Conservation (phyloP, 2,797 vertebrate species). For the Amniataba percoides region DNA sequence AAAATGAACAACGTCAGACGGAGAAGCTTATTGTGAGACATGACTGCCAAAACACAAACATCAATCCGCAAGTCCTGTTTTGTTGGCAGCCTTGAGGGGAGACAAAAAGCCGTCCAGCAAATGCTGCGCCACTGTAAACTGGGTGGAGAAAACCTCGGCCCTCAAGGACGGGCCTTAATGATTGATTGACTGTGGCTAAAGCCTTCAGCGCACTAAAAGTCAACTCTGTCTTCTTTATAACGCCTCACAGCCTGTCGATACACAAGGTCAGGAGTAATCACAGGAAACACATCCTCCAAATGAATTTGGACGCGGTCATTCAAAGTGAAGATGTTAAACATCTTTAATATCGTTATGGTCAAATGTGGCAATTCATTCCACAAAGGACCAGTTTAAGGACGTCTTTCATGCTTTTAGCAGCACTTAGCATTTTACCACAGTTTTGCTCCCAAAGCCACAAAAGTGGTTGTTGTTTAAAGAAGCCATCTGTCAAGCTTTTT, state of each 20-base stretch:
- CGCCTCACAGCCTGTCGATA: slow-evolving; percentile 55
- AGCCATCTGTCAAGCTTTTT: slow-evolving; percentile 53
- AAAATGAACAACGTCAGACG: slow-evolving; percentile 16
- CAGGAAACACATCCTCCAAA: slow-evolving; percentile 51
- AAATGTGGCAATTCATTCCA: slow-evolving; percentile 17
- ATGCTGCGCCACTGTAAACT: slow-evolving; percentile 44
- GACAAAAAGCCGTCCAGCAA: slow-evolving; percentile 39
- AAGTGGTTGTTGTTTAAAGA: slow-evolving; percentile 41
- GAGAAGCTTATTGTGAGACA: slow-evolving; percentile 38
- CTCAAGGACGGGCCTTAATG: slow-evolving; percentile 67
- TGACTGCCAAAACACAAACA: slow-evolving; percentile 10
- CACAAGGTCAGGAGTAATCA: slow-evolving; percentile 62
- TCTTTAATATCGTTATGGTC: slow-evolving; percentile 15
- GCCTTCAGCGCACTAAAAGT: slow-evolving; percentile 68
- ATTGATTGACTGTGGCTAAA: slow-evolving; percentile 75
- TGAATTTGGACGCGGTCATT: slow-evolving; percentile 39
- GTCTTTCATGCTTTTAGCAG: slow-evolving; percentile 27
- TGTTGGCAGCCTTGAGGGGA: slow-evolving; percentile 62
- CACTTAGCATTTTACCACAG: slow-evolving; percentile 55
- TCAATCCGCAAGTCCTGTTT: slow-evolving; percentile 37
- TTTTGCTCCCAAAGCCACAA: slow-evolving; percentile 39
- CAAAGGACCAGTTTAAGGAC: slow-evolving; percentile 40
- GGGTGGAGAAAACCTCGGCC: slow-evolving; percentile 41
- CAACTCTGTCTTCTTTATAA: slow-evolving; percentile 70
- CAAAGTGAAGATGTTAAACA: slow-evolving; percentile 44